Conservation (phyloP, 2,113 vertebrate genomes). For the Rana temporaria region DNA sequence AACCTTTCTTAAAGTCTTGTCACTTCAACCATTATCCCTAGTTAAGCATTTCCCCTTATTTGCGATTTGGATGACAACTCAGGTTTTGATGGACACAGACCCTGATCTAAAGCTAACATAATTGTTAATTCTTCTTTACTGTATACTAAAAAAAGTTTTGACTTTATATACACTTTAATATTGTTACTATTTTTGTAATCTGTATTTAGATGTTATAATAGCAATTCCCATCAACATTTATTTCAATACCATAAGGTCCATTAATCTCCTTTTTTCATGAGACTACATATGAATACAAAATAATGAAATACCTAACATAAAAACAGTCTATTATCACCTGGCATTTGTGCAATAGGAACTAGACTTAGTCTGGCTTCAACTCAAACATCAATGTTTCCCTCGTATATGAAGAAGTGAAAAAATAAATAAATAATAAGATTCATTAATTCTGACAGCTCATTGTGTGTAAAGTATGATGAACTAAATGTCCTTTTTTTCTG, state of each 20-base stretch:
- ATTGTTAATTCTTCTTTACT: too few relatives aligned
- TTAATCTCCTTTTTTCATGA: neutral
- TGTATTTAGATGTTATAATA: neutral
- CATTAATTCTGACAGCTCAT: slow-evolving; percentile 40
- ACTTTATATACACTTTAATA: too few relatives aligned
- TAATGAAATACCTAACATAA: neutral
- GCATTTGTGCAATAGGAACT: slow-evolving; percentile 15
- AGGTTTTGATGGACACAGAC: too few relatives aligned
- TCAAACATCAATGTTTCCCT: slow-evolving; percentile 21
- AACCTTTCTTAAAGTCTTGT: too few relatives aligned
- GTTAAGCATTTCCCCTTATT: too few relatives aligned
- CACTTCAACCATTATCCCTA: too few relatives aligned
- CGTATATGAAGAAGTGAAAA: slow-evolving; percentile 14
- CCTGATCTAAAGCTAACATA: too few relatives aligned
- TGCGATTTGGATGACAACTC: too few relatives aligned
- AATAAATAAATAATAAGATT: slow-evolving; percentile 31
- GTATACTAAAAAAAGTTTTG: too few relatives aligned
- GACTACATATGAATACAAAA: neutral
- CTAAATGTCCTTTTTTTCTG: slow-evolving; percentile 64
- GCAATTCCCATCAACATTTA: neutral
- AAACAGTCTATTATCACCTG: slow-evolving; percentile 11
- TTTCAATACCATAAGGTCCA: neutral
- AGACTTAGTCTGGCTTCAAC: neutral
- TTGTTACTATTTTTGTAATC: neutral
- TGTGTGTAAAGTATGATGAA: slow-evolving; percentile 53